Base-by-base conservation (phyloP, 2,797 vertebrate genomes). In the Euthynnus affinis region DNA sequence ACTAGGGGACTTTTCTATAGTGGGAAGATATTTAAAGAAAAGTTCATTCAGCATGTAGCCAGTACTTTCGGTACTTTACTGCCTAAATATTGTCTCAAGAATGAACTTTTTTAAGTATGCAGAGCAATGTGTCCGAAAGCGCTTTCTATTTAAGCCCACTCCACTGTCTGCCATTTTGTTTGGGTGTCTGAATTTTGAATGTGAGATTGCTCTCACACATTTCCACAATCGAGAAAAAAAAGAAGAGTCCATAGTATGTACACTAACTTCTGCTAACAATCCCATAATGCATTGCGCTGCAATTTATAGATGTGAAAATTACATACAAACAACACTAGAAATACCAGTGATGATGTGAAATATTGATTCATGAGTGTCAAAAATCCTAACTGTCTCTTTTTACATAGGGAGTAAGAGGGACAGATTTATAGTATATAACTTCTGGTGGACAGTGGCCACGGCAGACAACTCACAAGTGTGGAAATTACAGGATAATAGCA, bases 1-100 rank as follows among this genome's bases (percentile, higher is more conserved):
- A 81, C 66, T 17, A 22, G 65, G 12, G 9, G 1, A 59, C 20
- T 22, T 64, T 76, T 71, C 53, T 29, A 73, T 48, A 27, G 68
- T 20, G 34, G 63, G 18, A 72, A 4, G 9, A 44, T 49, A 66
- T 69, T 73, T 69, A 62, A 6, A n/a, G n/a, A n/a, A 40, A 61
- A 27, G 57, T 53, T 48, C 78, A 52, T 73, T 71, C 37, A n/a
- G n/a, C n/a, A n/a, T n/a, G n/a, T n/a, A n/a, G n/a, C n/a, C n/a
- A n/a, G n/a, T n/a, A n/a, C n/a, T n/a, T n/a, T 66, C 17, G 6
- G 7, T 20, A 17, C 42, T 67, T 10, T 32, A 4, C 9, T 42
- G 22, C 17, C 22, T 64, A 29, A 46, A 40, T 29, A n/a, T 29
- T 51, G 40, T 60, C 23, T 59, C 12, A 42, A 57, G 14, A 22